phyloP scores from a whole-genome alignment of 2,888 invertebrate species.

The Sympetrum striolatum region DNA sequence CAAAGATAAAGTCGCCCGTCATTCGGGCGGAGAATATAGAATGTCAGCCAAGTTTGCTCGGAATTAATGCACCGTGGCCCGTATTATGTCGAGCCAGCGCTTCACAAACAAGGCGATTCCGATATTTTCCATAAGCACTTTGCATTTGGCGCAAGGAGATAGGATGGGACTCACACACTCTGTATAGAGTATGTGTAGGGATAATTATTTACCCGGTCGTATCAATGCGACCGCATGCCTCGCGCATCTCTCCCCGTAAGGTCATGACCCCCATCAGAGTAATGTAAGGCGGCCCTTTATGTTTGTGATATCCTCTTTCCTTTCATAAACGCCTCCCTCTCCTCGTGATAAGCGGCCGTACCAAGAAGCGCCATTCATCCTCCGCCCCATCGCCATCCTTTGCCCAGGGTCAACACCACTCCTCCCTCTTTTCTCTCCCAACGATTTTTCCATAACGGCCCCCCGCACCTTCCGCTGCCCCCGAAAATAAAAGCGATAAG shows the following conservation, averaged over 20 bases:
- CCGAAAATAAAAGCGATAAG: background rate
- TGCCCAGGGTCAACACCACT: constrained; percentile 8
- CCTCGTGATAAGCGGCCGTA: background rate
- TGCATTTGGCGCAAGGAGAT: background rate
- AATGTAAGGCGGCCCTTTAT: background rate
- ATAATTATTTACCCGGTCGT: background rate
- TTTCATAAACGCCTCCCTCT: background rate
- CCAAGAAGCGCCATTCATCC: background rate
- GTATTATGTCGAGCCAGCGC: background rate
- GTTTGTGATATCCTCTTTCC: background rate
- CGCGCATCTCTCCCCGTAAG: background rate
- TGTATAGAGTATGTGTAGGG: background rate
- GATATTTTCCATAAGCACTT: background rate
- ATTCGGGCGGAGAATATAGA: no score
- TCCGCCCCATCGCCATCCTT: background rate
- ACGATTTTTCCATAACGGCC: background rate
- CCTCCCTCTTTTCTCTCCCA: background rate
- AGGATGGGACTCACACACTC: background rate
- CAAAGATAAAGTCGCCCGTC: no score
- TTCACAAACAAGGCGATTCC: background rate
- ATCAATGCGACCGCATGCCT: background rate
- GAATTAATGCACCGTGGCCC: background rate
- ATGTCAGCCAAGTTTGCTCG: no score
- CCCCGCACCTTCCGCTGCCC: background rate
- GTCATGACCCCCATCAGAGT: background rate